Evolutionary conservation across 1,140 invertebrate species (phyloP), one percentile per base, ranked within the genome.

Genomic region (Paraescarpia echinospica): DNA sequence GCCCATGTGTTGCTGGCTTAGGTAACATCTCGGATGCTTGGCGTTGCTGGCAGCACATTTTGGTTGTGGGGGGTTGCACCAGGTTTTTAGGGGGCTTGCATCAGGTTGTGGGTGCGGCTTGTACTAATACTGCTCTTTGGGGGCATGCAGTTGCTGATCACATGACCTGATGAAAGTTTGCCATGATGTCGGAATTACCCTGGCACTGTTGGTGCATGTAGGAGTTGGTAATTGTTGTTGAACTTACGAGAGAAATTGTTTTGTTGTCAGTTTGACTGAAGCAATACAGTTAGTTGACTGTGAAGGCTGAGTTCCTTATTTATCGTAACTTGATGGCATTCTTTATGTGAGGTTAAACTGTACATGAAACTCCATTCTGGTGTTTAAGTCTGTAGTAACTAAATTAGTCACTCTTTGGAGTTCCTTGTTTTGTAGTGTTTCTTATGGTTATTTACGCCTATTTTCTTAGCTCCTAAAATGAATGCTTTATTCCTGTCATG

Each of bases 91-190:
- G 22, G 9, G 59, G 59, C 59, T 77, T 77, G 59, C 59, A 77
- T 77, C 59, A 77, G 59, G 59, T 77, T 77, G 59, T 77, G 59
- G 59, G 59, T 77, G 59, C 59, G 27, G 59, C 59, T 77, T 77
- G 59, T 77, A 77, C 59, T 77, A 77, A 77, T 77, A 77, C 59
- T 18, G 59, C 59, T 27, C 18, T 77, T 18, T 27, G 59, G 48
- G 48, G 59, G 59, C 59, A 77, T 2, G 59, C 59, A 77, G 59
- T 77, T 77, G 59, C 59, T 77, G 59, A 77, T 77, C 59, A 77
- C 59, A 77, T 77, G 59, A 77, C 59, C 59, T 77, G 59, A 77
- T 77, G 59, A 77, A 77, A 77, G 59, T 77, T 77, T 77, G 59
- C 59, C 59, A 27, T 77, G 59, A 4, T 27, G 59, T 77, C 59